Evolutionary conservation across 2,113 vertebrate species (phyloP).

Genomic region (Ibidorhyncha struthersii): DNA sequence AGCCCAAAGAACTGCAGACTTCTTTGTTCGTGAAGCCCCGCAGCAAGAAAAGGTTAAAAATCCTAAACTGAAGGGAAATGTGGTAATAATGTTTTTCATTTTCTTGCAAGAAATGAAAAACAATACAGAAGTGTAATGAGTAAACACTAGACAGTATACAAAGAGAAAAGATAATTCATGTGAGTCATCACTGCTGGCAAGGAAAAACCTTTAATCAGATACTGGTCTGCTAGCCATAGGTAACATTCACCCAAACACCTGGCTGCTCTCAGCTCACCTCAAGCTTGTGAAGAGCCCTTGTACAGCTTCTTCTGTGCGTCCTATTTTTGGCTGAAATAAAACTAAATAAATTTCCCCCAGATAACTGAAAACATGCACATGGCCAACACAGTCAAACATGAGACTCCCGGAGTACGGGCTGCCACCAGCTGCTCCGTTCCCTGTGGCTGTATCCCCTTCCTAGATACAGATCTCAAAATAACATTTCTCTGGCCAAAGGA

Average conservation of each 20-base stretch:
- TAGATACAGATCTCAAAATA: constrained; percentile 54
- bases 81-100: constrained; percentile 19
- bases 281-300: not conserved
- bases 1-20: not conserved
- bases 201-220: constrained; percentile 13
- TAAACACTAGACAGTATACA: constrained; percentile 37
- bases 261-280: constrained; percentile 25
- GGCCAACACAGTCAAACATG: constrained; percentile 20
- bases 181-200: constrained; percentile 40
- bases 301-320: constrained; percentile 16
- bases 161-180: constrained; percentile 31
- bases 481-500: constrained; percentile 37
- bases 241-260: constrained; percentile 41
- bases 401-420: not conserved
- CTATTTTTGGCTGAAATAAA: constrained; percentile 32
- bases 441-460: constrained; percentile 31
- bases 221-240: not conserved
- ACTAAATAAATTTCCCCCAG: not conserved
- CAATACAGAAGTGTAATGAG: not conserved
- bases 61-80: not conserved
- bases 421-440: constrained; percentile 13
- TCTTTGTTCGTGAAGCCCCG: not conserved
- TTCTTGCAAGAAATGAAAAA: constrained; percentile 52
- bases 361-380: not conserved
- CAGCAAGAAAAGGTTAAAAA: constrained; percentile 3